phyloP scores from a whole-genome alignment of 2,113 vertebrate species.

The Mugil cephalus region DNA sequence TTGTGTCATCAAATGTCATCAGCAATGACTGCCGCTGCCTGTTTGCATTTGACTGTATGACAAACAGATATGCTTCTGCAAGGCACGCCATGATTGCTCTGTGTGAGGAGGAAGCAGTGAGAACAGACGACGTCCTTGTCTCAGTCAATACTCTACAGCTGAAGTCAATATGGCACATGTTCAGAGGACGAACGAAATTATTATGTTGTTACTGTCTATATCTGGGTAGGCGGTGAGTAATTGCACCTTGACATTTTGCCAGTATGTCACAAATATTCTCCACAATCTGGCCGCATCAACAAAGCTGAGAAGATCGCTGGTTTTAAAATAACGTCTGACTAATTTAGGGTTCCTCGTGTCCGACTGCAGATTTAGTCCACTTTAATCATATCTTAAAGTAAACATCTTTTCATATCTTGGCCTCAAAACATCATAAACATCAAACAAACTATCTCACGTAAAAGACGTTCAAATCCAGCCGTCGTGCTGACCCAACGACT shows the following conservation, averaged over 20 bases:
- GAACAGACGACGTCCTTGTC: conserved; percentile 10
- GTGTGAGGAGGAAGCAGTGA: background rate
- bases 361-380: conserved; percentile 15
- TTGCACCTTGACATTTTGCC: background rate
- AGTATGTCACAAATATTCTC: background rate
- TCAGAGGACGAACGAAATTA: background rate
- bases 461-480: conserved; percentile 9
- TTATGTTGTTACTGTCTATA: background rate
- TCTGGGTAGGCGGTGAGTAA: background rate
- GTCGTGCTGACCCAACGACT: conserved; percentile 28
- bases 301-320: background rate
- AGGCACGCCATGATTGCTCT: conserved; percentile 20
- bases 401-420: conserved; percentile 2
- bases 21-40: conserved; percentile 33
- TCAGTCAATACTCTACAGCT: conserved; percentile 4
- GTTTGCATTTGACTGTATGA: background rate
- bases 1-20: conserved; percentile 52
- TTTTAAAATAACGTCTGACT: conserved; percentile 17
- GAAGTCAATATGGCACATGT: conserved; percentile 11
- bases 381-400: conserved; percentile 23
- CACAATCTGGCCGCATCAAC: conserved; percentile 7
- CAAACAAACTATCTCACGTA: conserved; percentile 12
- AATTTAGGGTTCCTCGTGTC: conserved; percentile 11
- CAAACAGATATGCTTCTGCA: conserved; percentile 27
- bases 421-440: conserved; percentile 33